Conservation (phyloP, 2,113 vertebrate species). For the Alexandromys fortis region DNA sequence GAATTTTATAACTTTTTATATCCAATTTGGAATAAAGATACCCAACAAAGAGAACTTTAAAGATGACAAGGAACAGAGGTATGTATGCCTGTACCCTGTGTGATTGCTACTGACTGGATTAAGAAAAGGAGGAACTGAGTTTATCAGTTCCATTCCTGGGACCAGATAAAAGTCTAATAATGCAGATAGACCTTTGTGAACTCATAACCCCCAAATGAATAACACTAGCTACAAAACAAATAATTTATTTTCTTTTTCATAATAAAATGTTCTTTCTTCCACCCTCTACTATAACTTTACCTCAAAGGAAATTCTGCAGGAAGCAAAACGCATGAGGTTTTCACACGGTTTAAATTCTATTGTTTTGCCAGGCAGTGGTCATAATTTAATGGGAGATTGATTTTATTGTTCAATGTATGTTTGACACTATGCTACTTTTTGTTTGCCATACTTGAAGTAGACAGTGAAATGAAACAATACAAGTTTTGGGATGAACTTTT, state of each 20-base stretch:
- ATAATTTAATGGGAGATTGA: neutral
- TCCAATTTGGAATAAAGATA: neutral
- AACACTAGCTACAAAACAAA: slow-evolving; percentile 1
- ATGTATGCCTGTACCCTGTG: neutral
- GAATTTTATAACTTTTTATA: neutral
- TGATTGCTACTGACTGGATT: neutral
- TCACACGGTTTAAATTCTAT: neutral
- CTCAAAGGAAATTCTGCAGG: neutral
- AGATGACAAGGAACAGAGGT: neutral
- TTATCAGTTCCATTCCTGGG: neutral
- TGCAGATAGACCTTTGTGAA: neutral
- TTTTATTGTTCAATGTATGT: neutral
- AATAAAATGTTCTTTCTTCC: neutral
- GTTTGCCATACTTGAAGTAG: neutral
- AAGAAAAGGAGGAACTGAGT: neutral
- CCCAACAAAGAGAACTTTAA: neutral
- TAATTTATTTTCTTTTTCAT: neutral
- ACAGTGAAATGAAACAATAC: neutral
- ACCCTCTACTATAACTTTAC: neutral
- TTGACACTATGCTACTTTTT: neutral
- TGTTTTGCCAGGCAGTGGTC: neutral
- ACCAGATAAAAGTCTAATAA: neutral
- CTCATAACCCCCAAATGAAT: neutral
- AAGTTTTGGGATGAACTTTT: neutral
- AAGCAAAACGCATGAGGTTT: neutral